Conservation (phyloP, 2,888 invertebrate genomes). For the Epirrhoe alternata region DNA sequence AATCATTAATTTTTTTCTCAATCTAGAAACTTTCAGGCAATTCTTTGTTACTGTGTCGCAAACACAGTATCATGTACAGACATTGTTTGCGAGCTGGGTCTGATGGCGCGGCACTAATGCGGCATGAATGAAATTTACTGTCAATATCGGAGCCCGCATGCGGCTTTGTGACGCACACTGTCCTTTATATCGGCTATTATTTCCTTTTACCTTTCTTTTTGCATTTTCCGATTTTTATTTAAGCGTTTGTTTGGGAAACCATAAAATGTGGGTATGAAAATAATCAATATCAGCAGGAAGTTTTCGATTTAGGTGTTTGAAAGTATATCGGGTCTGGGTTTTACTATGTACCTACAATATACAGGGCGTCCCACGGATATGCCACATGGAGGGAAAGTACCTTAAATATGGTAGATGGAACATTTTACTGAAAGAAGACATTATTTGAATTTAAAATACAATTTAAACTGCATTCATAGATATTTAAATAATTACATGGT, state of each 20-base stretch:
- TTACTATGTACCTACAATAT: too few species aligned
- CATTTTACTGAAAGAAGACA: too few species aligned
- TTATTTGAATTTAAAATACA: too few species aligned
- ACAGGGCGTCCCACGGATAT: too few species aligned
- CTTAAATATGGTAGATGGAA: too few species aligned
- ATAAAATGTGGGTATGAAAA: not conserved
- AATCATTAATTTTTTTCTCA: too few species aligned
- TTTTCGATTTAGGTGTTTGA: too few species aligned
- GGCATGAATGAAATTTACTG: slow-evolving; percentile 85
- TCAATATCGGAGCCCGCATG: slow-evolving; percentile 84
- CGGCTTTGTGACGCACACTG: slow-evolving; percentile 83
- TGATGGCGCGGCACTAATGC: slow-evolving; percentile 85
- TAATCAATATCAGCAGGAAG: slow-evolving; percentile 2
- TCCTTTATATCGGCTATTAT: slow-evolving; percentile 80
- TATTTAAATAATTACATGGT: too few species aligned
- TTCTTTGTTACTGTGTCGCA: not conserved
- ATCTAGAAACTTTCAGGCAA: too few species aligned
- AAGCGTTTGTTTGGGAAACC: slow-evolving; percentile 38
- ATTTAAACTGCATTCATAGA: too few species aligned
- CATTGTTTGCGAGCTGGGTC: slow-evolving; percentile 73
- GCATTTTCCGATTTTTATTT: slow-evolving; percentile 69
- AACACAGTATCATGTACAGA: slow-evolving; percentile 31
- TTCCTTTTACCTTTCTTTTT: slow-evolving; percentile 69
- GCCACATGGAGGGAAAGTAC: too few species aligned
- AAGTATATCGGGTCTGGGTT: too few species aligned